Conservation (phyloP, 2,113 vertebrate species). For the Ceyx margarethae region DNA sequence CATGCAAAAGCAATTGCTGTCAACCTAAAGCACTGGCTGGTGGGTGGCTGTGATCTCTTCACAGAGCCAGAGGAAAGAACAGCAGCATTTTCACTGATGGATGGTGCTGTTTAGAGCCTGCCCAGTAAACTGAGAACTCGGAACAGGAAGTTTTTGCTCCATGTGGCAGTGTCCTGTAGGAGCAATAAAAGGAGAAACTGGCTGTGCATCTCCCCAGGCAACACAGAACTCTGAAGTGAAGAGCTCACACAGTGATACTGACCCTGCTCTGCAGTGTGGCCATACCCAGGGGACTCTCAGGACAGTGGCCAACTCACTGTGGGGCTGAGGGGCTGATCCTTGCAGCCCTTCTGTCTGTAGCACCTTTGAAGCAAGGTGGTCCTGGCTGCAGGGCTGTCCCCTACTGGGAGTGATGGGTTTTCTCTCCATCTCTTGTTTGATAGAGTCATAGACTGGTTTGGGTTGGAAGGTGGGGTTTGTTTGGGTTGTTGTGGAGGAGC, state of each 20-base stretch:
- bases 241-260: neutral
- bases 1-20: neutral
- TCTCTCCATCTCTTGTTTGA: neutral
- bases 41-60: neutral
- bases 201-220: neutral
- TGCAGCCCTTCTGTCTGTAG: neutral
- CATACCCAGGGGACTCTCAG: neutral
- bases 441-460: too few relatives aligned
- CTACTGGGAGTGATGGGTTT: neutral
- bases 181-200: neutral
- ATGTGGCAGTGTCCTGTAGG: neutral
- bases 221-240: neutral
- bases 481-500: neutral
- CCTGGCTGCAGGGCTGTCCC: neutral
- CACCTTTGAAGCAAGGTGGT: neutral
- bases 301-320: neutral
- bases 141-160: neutral
- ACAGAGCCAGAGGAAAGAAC: neutral
- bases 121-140: neutral
- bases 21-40: neutral
- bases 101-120: neutral
- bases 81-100: neutral
- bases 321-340: neutral
- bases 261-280: neutral
- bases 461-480: too few relatives aligned